phyloP scores from a whole-genome alignment of 92 coral and sea anemone genomes.

The Isaurus tuberculatus region DNA sequence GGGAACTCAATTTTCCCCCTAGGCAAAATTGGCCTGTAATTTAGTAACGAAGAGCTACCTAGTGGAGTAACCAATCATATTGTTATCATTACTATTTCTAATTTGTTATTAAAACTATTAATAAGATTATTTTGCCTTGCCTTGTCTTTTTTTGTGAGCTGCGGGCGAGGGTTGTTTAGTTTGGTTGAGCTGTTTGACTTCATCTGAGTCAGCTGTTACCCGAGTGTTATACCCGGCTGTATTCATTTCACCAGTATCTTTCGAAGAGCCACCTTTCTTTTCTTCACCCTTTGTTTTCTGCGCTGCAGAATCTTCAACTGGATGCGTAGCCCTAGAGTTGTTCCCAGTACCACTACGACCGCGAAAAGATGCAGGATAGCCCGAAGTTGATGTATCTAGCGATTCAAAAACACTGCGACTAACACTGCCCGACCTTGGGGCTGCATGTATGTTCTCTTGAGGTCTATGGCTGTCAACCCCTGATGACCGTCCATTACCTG shows the following conservation, averaged over 20 bases:
- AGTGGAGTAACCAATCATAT: too few relatives aligned
- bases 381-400: constrained; percentile 65
- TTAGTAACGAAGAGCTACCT: too few relatives aligned
- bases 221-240: not conserved
- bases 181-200: not conserved
- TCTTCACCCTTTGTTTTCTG: constrained; percentile 4
- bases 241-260: not conserved
- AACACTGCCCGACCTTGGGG: constrained; percentile 27
- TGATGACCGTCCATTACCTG: not conserved
- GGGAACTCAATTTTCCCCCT: too few relatives aligned
- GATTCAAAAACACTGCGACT: constrained; percentile 33
- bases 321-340: not conserved
- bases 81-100: not conserved
- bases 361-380: constrained; percentile 84
- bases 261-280: not conserved
- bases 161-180: constrained; percentile 21
- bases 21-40: too few relatives aligned
- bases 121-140: not conserved
- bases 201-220: not conserved
- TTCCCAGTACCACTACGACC: constrained; percentile 50
- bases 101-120: too few relatives aligned
- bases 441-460: not conserved
- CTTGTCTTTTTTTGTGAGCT: constrained; percentile 29
- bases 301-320: not conserved
- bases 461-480: not conserved